These are phyloP conservation scores for Achroia grisella DNA, from an alignment of 1,140 invertebrate species.

Conservation along the genomic window DNA sequence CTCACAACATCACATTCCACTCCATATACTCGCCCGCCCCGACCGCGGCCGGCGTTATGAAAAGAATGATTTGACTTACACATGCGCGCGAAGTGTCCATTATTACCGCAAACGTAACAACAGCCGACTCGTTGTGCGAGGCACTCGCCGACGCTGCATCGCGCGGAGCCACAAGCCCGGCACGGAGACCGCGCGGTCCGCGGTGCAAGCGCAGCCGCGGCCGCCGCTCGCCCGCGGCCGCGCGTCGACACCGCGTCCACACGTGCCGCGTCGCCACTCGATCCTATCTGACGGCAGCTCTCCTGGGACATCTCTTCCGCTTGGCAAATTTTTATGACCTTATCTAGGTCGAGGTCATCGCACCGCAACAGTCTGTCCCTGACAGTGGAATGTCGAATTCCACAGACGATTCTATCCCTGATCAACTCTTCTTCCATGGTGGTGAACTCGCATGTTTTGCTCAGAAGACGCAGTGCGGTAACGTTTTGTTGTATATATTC, in stretches of 20 bases:
- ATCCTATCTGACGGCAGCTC: not conserved
- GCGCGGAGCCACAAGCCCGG: not conserved
- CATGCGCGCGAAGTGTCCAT: constrained; percentile 4
- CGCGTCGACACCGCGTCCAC: too few relatives aligned
- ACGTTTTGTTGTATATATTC: not conserved
- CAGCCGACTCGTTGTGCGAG: constrained; percentile 2
- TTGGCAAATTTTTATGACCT: constrained; percentile 21
- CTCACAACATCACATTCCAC: not conserved
- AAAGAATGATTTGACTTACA: constrained; percentile 1
- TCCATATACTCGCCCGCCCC: constrained; percentile 3
- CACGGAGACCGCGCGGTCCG: not conserved
- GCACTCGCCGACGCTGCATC: not conserved
- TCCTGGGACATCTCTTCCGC: constrained; percentile 14
- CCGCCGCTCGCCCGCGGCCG: not conserved
- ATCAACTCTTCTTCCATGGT: constrained; percentile 4
- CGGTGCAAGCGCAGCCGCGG: too few relatives aligned
- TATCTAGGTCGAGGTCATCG: constrained; percentile 13
- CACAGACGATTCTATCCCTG: too few relatives aligned
- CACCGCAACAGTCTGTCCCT: constrained; percentile 13
- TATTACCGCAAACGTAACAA: constrained; percentile 2
- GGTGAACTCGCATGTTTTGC: not conserved
- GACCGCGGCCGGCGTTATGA: not conserved
- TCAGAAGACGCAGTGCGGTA: not conserved
- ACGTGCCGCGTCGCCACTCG: too few relatives aligned
- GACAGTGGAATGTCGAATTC: constrained; percentile 4